These are phyloP conservation scores for Bathynomus jamesi DNA, from an alignment of 1,140 invertebrate genomes.

Conservation along the genomic window DNA sequence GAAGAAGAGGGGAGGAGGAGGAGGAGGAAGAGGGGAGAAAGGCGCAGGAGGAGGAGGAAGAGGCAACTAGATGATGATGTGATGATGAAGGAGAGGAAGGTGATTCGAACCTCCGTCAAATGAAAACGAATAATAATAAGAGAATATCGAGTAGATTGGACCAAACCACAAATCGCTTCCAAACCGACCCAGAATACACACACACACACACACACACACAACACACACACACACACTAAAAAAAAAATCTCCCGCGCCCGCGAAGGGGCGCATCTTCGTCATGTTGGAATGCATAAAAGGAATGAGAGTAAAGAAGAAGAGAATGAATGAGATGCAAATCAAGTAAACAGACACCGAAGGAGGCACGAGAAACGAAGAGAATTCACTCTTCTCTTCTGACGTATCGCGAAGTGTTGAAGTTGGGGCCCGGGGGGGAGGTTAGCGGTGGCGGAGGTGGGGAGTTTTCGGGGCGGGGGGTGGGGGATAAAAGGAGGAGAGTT, in stretches of 20 bases:
- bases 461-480: background rate
- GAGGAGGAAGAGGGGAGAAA: background rate
- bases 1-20: background rate
- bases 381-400: background rate
- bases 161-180: no score
- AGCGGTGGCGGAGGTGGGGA: background rate
- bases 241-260: no score
- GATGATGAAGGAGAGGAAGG: background rate
- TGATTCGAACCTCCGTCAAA: no score
- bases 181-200: no score
- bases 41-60: background rate
- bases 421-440: background rate
- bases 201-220: no score
- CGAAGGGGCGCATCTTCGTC: no score
- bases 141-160: no score
- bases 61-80: background rate
- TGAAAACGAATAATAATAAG: no score
- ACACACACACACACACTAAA: no score
- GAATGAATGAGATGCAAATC: background rate
- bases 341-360: background rate
- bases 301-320: slow-evolving; percentile 1
- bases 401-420: background rate
- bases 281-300: background rate
- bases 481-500: background rate
- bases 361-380: background rate